A percentile compares a stretch with the other conserved stretches of the same genome.
phyloP scores from a whole-genome alignment of 2,888 invertebrate species.

The Microctonus hyperodae region DNA sequence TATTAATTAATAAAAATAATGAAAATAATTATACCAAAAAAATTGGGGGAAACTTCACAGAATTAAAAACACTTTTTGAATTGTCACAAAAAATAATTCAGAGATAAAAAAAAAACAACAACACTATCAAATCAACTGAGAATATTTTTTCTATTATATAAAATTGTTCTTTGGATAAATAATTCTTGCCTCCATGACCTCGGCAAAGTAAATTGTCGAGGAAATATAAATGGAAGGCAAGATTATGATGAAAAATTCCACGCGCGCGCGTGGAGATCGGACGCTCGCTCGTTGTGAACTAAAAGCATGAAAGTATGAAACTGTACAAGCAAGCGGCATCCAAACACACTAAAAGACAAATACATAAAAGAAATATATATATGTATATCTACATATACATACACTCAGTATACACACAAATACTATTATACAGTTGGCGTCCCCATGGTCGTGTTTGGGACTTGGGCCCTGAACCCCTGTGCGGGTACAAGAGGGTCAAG shows the following conservation, averaged over 20 bases:
- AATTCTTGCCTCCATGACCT: conserved; percentile 4
- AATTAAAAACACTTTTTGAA: too few species aligned
- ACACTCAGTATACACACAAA: not conserved
- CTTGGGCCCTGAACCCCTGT: conserved; percentile 24
- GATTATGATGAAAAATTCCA: conserved; percentile 9
- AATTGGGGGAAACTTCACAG: too few species aligned
- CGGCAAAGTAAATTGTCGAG: conserved; percentile 13
- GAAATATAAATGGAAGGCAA: conserved; percentile 7
- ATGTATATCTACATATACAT: not conserved
- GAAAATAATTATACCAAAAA: not conserved
- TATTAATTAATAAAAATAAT: not conserved
- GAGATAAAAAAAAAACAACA: not conserved
- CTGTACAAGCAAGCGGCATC: conserved; percentile 1
- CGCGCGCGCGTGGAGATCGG: conserved; percentile 34
- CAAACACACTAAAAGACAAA: conserved; percentile 14
- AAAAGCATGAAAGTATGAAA: conserved; percentile 34
- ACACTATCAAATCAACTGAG: not conserved
- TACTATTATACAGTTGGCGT: not conserved
- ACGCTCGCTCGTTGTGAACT: conserved; percentile 41
- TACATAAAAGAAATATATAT: conserved; percentile 17
- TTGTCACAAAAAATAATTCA: too few species aligned
- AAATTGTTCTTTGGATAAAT: not conserved
- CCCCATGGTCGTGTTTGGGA: conserved; percentile 4
- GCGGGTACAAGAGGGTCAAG: conserved; percentile 19
- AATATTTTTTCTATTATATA: not conserved